phyloP scores from a whole-genome alignment of 2,888 invertebrate genomes.

The Melanotus villosus region DNA sequence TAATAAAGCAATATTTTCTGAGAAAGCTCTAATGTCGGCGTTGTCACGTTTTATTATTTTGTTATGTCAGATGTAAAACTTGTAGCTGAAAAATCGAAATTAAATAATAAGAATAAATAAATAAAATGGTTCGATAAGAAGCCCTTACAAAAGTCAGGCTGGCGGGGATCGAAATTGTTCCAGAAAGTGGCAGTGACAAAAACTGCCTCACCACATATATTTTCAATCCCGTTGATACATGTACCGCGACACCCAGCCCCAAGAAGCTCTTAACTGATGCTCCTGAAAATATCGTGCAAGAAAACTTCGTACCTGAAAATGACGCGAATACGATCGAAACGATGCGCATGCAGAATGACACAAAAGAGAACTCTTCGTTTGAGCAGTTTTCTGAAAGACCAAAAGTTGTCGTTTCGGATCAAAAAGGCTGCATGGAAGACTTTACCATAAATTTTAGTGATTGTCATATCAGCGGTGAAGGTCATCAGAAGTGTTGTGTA shows the following conservation, averaged over 20 bases:
- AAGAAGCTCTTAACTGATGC: conserved; percentile 64
- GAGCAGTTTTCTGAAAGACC: conserved; percentile 21
- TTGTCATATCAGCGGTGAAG: conserved; percentile 58
- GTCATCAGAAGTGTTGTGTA: conserved; percentile 62
- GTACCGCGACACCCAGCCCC: conserved; percentile 73
- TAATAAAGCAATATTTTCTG: not conserved
- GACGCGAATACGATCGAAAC: conserved; percentile 54
- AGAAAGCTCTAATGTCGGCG: conserved; percentile 13
- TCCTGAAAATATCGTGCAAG: conserved; percentile 31
- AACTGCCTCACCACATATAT: conserved; percentile 71
- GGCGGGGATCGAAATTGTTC: conserved; percentile 61
- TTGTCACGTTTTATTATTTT: conserved; percentile 11
- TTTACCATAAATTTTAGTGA: conserved; percentile 30
- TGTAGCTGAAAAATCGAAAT: conserved; percentile 1
- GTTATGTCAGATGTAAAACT: conserved; percentile 4
- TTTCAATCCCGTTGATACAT: conserved; percentile 73
- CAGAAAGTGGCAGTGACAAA: conserved; percentile 60
- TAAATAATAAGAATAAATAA: conserved; percentile 17
- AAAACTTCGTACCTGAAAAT: conserved; percentile 51
- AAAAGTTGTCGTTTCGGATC: conserved; percentile 10
- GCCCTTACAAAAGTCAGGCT: conserved; percentile 56
- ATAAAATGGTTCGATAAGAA: conserved; percentile 22
- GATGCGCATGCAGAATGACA: conserved; percentile 45
- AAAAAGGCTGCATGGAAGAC: conserved; percentile 38
- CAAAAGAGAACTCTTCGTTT: conserved; percentile 4